Base-by-base conservation (phyloP, 2,888 invertebrate species). In the Eupithecia vulgata region DNA sequence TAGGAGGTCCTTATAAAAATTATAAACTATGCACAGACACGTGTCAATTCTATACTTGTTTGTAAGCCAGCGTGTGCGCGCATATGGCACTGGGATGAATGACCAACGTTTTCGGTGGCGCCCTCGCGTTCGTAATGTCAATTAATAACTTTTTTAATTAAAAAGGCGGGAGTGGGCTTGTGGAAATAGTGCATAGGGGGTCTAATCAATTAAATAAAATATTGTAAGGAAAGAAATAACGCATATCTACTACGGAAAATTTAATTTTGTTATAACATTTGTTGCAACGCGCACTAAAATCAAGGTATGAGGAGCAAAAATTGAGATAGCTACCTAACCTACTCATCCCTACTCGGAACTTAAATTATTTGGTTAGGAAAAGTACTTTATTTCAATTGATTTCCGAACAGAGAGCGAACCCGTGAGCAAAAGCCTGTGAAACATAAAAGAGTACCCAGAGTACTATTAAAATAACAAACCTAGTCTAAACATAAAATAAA, bases 21-120 rank as follows among this genome's bases (percentile, higher is more conserved):
- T 30, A 30, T 30, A 30, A 59, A 48, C 71, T 78, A 89, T 87
- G 85, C 87, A 87, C 85, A 85, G 87, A 84, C 88, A 92, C 91
- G 91, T 90, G 92, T 82, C 90, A 78, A 70, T 80, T 91, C 89
- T 90, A 88, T 83, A 75, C 76, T 61, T 79, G 72, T 77, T 82
- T 84, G 80, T 76, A 74, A 81, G 76, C 42, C 84, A 85, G 79
- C 93, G 91, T 93, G 93, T 81, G 84, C 83, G 80, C 85, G 87
- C 94, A 93, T 92, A 87, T 92, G 93, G 86, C 79, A 76, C 64
- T 84, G 92, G 90, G 93, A 93, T 93, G 93, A 94, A 93, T 91
- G 93, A 91, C 93, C 91, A 90, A 79, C 45, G 71, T 85, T 90
- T 90, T 91, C 87, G 91, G 89, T 83, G 85, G 85, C 85, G 64